Conservation (phyloP, 2,113 vertebrate species). For the Pseudonaja textilis region DNA sequence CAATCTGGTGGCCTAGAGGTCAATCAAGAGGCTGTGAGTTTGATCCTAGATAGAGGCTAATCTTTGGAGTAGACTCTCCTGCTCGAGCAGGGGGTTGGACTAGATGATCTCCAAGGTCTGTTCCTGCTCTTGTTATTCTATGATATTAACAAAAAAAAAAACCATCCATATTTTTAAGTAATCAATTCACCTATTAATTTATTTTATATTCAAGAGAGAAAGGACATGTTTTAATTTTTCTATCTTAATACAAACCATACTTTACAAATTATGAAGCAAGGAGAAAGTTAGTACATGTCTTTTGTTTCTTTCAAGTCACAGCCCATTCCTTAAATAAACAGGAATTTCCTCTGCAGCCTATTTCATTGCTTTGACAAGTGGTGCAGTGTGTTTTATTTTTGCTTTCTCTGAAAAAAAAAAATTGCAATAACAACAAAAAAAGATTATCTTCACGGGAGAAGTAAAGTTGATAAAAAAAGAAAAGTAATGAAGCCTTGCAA, state of each 20-base stretch:
- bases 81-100: too few species aligned
- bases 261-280: background rate
- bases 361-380: constrained; percentile 46
- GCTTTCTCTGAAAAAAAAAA: constrained; percentile 20
- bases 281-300: background rate
- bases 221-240: background rate
- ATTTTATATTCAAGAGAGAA: background rate
- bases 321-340: constrained; percentile 26
- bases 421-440: constrained; percentile 26
- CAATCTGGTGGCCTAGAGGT: too few species aligned
- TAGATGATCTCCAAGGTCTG: too few species aligned
- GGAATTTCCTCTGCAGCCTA: constrained; percentile 47
- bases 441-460: constrained; percentile 35
- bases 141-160: background rate
- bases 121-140: too few species aligned
- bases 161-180: background rate
- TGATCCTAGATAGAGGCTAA: too few species aligned
- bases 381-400: constrained; percentile 48
- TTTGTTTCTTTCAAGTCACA: constrained; percentile 40
- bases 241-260: background rate
- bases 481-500: constrained; percentile 53
- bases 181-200: background rate
- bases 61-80: too few species aligned
- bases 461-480: constrained; percentile 55
- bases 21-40: too few species aligned